These are phyloP conservation scores for Polyodon spathula DNA, from an alignment of 2,113 vertebrate species.

Conservation along the genomic window DNA sequence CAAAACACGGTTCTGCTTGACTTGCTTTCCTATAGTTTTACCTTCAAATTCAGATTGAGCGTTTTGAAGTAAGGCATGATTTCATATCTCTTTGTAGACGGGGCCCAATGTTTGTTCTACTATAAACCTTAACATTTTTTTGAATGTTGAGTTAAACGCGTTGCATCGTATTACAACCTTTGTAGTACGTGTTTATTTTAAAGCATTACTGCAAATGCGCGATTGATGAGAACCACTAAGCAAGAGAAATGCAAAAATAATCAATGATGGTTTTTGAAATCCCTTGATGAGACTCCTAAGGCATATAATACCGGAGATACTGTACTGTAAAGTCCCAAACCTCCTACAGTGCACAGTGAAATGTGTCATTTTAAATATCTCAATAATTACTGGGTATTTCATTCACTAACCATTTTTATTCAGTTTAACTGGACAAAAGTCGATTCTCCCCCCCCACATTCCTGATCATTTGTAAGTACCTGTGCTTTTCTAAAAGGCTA, in stretches of 20 bases:
- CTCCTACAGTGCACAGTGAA: slow-evolving; percentile 11
- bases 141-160: too few species aligned
- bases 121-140: too few species aligned
- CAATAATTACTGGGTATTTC: not conserved
- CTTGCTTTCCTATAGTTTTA: too few species aligned
- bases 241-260: slow-evolving; percentile 42
- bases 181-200: slow-evolving; percentile 52
- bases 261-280: slow-evolving; percentile 1
- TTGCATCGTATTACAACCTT: too few species aligned
- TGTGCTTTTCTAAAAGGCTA: slow-evolving; percentile 46
- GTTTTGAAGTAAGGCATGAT: too few species aligned
- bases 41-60: too few species aligned
- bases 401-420: slow-evolving; percentile 37
- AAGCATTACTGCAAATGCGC: slow-evolving; percentile 48
- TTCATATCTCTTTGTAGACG: too few species aligned
- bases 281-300: slow-evolving; percentile 41
- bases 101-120: too few species aligned
- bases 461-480: slow-evolving; percentile 16
- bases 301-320: slow-evolving; percentile 24
- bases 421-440: slow-evolving; percentile 21
- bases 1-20: too few species aligned
- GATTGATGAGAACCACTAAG: slow-evolving; percentile 41
- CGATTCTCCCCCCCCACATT: slow-evolving; percentile 25
- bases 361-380: not conserved
- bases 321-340: too few species aligned